Percentiles rank a stretch among this genome's conserved stretches.
phyloP scores from a whole-genome alignment of 2,113 vertebrate species.

The Hypanus sabinus region DNA sequence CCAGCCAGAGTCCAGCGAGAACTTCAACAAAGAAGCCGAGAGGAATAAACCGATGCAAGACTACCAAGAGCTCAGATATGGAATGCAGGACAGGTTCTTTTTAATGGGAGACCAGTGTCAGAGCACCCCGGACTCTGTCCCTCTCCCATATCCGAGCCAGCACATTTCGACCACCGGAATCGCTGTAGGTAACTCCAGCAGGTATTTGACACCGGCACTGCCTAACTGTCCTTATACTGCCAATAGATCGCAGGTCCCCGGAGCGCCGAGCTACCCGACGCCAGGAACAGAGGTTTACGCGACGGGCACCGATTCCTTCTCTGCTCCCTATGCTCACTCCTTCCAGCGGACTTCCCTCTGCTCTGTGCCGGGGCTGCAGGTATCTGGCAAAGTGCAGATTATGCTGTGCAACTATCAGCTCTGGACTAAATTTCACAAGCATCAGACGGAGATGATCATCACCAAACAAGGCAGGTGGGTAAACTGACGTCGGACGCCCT shows the following conservation, averaged over 20 bases:
- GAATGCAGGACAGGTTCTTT: conserved; percentile 61
- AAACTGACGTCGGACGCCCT: neutral
- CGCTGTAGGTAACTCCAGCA: conserved; percentile 52
- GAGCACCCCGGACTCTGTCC: conserved; percentile 47
- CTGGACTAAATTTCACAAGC: conserved; percentile 94
- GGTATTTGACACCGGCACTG: conserved; percentile 59
- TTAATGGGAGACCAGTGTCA: conserved; percentile 56
- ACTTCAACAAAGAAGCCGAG: conserved; percentile 63
- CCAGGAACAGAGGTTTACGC: conserved; percentile 53
- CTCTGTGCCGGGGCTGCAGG: conserved; percentile 69
- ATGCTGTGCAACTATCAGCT: conserved; percentile 85
- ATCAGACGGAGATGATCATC: conserved; percentile 96
- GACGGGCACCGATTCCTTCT: conserved; percentile 54
- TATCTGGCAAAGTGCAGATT: conserved; percentile 78
- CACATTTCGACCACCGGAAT: conserved; percentile 52
- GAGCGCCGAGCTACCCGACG: conserved; percentile 58
- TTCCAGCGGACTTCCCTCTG: conserved; percentile 66
- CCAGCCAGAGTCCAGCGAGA: conserved; percentile 62
- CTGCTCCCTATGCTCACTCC: conserved; percentile 51
- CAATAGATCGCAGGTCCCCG: conserved; percentile 48
- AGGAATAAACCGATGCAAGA: conserved; percentile 53
- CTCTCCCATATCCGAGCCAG: conserved; percentile 56
- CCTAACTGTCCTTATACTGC: conserved; percentile 53
- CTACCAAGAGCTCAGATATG: conserved; percentile 64
- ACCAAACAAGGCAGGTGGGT: conserved; percentile 94